Evolutionary conservation across 2,888 invertebrate genomes (phyloP).

Genomic region (Octonoba sinensis): DNA sequence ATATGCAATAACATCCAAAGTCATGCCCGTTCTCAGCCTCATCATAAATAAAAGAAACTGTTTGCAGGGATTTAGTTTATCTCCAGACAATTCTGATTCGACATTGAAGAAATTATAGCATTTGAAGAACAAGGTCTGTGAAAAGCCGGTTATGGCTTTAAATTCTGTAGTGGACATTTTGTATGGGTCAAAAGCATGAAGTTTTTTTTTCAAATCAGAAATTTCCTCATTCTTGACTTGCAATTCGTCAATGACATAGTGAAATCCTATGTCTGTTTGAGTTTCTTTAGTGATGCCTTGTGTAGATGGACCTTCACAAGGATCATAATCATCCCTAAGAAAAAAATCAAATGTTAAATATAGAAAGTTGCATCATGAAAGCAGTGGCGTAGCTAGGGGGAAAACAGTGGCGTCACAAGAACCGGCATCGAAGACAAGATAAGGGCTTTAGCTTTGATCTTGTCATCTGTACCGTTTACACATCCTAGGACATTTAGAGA

Average conservation of each 20-base stretch:
- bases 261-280: background rate
- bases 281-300: background rate
- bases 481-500: too few species aligned
- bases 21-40: background rate
- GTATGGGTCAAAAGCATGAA: background rate
- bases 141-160: background rate
- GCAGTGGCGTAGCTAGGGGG: too few species aligned
- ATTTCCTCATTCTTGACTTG: background rate
- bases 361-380: too few species aligned
- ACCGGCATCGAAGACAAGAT: too few species aligned
- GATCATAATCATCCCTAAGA: background rate
- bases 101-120: background rate
- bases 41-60: background rate
- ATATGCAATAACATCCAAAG: background rate
- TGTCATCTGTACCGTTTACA: too few species aligned
- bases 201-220: background rate
- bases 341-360: background rate
- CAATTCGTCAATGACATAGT: background rate
- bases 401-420: too few species aligned
- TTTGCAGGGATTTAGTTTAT: background rate
- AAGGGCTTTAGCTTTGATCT: too few species aligned
- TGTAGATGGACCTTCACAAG: background rate
- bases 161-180: background rate
- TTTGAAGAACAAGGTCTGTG: background rate
- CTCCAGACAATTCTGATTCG: background rate